Evolutionary conservation across 2,797 vertebrate species (phyloP).

Genomic region (Hyperoplus immaculatus): DNA sequence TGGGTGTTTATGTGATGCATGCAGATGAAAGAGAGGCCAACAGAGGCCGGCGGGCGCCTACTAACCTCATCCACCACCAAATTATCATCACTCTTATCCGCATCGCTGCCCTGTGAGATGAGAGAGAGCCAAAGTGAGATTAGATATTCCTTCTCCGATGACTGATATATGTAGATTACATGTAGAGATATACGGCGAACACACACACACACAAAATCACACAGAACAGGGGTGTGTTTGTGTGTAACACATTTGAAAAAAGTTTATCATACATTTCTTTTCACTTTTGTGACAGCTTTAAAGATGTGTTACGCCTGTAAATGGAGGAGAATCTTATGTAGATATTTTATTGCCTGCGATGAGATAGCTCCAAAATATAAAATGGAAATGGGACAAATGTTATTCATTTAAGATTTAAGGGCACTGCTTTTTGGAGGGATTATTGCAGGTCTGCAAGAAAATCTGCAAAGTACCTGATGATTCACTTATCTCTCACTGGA

Average conservation of each 20-base stretch:
- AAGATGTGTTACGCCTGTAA: background rate
- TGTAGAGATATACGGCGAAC: slow-evolving; percentile 36
- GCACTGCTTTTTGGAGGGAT: background rate
- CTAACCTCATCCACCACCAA: slow-evolving; percentile 94
- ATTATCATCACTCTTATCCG: slow-evolving; percentile 93
- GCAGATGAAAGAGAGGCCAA: slow-evolving; percentile 72
- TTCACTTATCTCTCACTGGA: slow-evolving; percentile 20
- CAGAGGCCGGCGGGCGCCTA: slow-evolving; percentile 55
- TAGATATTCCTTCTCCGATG: slow-evolving; percentile 33
- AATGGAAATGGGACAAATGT: slow-evolving; percentile 8
- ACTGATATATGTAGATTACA: slow-evolving; percentile 56
- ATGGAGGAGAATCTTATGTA: slow-evolving; percentile 26
- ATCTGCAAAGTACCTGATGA: background rate
- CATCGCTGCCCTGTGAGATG: slow-evolving; percentile 89
- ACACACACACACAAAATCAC: slow-evolving; percentile 8
- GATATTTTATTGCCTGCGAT: slow-evolving; percentile 11
- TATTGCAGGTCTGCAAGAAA: background rate
- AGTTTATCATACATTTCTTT: background rate
- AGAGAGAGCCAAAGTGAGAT: slow-evolving; percentile 46
- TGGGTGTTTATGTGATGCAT: slow-evolving; percentile 73
- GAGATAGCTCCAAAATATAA: background rate
- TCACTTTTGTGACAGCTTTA: background rate
- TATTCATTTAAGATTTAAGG: slow-evolving; percentile 26
- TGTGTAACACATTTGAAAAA: background rate
- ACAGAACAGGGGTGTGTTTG: background rate